These are phyloP conservation scores for Thalassarche chlororhynchos DNA, from an alignment of 2,113 vertebrate genomes.

Conservation along the genomic window DNA sequence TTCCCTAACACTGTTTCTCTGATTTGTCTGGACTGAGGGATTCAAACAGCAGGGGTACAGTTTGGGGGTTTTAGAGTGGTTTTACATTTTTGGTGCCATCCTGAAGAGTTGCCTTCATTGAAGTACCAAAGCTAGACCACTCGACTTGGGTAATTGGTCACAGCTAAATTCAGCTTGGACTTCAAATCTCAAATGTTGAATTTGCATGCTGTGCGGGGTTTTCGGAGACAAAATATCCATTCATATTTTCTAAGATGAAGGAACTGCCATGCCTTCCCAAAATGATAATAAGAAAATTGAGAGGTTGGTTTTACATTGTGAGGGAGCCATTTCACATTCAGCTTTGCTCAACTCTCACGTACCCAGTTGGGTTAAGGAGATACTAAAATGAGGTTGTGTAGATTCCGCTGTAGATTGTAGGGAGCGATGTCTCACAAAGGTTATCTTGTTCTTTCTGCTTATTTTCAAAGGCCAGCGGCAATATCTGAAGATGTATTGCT, in stretches of 20 bases:
- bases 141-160: neutral
- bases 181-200: neutral
- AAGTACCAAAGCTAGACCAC: neutral
- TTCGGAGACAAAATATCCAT: neutral
- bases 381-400: neutral
- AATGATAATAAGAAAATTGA: neutral
- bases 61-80: neutral
- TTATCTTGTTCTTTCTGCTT: neutral
- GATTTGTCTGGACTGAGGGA: neutral
- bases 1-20: neutral
- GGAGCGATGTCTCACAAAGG: neutral
- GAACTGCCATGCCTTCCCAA: neutral
- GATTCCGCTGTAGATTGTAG: neutral
- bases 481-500: neutral
- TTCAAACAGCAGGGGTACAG: neutral
- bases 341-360: neutral
- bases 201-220: rapidly evolving
- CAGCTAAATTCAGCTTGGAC: neutral
- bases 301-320: neutral
- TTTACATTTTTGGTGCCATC: neutral
- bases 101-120: neutral
- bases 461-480: neutral
- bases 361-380: neutral
- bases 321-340: neutral
- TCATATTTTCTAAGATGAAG: neutral